Percentiles rank a stretch among this genome's conserved stretches.
phyloP scores from a whole-genome alignment of 1,140 invertebrate species.

The Heliconius melpomene region DNA sequence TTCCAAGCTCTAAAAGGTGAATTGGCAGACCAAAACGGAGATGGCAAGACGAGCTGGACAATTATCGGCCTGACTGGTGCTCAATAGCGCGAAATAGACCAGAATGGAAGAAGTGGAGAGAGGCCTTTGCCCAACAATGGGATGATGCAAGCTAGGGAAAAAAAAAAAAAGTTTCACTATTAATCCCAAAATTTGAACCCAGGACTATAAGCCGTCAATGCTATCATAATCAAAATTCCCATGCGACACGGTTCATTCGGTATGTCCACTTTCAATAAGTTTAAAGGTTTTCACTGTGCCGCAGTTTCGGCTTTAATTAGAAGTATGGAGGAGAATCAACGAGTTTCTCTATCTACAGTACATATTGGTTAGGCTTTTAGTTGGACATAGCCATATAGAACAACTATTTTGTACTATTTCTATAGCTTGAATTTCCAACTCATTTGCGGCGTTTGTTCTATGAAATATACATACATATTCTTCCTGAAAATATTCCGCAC shows the following conservation, averaged over 20 bases:
- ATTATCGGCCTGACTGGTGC: too few relatives aligned
- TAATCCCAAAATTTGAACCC: too few relatives aligned
- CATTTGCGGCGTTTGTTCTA: not conserved
- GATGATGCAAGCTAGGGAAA: too few relatives aligned
- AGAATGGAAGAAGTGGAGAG: too few relatives aligned
- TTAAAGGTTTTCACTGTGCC: not conserved
- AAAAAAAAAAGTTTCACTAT: too few relatives aligned
- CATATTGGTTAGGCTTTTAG: not conserved
- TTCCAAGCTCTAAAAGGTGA: too few relatives aligned
- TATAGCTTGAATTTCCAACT: not conserved
- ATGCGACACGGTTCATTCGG: not conserved
- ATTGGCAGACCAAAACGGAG: too few relatives aligned
- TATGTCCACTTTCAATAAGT: not conserved
- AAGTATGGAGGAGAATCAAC: constrained; percentile 10
- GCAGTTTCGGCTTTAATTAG: constrained; percentile 7
- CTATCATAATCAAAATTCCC: not conserved
- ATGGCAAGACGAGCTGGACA: too few relatives aligned
- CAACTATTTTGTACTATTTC: not conserved
- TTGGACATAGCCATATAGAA: not conserved
- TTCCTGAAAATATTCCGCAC: not conserved
- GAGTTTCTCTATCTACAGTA: not conserved
- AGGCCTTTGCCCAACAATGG: too few relatives aligned
- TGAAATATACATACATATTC: not conserved
- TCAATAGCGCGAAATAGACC: too few relatives aligned
- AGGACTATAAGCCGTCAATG: too few relatives aligned